These are phyloP conservation scores for Varecia variegata DNA, from an alignment of 2,797 vertebrate genomes.

Conservation along the genomic window DNA sequence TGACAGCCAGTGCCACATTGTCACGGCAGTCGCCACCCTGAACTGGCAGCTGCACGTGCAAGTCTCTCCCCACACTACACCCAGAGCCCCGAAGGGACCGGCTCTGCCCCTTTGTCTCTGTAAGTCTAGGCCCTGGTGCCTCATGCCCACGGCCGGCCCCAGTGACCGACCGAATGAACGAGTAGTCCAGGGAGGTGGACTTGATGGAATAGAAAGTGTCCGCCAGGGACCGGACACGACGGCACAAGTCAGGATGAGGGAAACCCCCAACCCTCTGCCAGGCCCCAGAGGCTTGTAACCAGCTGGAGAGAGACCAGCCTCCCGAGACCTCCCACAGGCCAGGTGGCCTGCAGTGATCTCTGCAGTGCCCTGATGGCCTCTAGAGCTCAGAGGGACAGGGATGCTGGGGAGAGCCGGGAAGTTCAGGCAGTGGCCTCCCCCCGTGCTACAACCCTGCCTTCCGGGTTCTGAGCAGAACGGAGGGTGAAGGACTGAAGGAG, in stretches of 20 bases:
- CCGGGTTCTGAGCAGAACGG: background rate
- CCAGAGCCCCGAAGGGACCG: background rate
- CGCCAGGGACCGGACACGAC: background rate
- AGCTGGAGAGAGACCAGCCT: background rate
- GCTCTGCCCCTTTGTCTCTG: background rate
- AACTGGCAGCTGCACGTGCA: background rate
- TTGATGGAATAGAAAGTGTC: background rate
- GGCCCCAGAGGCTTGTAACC: background rate
- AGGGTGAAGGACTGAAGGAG: background rate
- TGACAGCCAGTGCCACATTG: background rate
- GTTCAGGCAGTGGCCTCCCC: background rate
- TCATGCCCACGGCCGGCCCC: background rate
- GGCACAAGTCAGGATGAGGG: too few relatives aligned
- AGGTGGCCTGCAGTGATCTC: background rate
- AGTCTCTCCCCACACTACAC: background rate
- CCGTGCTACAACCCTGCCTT: background rate
- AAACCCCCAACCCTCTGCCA: background rate
- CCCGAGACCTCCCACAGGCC: background rate
- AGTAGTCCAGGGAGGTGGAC: too few relatives aligned
- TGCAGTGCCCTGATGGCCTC: background rate
- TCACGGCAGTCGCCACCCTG: background rate
- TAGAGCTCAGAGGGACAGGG: background rate
- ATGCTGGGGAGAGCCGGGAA: fast-evolving
- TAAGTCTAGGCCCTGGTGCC: background rate
- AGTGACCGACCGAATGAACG: background rate